Base-by-base conservation (phyloP, 2,113 vertebrate genomes). In the Alligator mississippiensis region DNA sequence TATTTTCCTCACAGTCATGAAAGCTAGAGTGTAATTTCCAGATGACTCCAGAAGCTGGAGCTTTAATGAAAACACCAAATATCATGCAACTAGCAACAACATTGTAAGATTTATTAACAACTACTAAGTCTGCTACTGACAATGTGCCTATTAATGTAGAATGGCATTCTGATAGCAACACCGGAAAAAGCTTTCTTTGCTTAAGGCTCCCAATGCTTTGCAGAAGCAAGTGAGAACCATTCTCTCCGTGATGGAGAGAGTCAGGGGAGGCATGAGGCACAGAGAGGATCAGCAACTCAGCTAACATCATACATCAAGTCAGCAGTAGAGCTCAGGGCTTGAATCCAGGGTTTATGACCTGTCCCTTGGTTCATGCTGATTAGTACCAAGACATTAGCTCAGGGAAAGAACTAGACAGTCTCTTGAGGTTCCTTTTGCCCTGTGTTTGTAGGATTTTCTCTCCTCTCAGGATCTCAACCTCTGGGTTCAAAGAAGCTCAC, bases 401-500 rank as follows among this genome's bases (percentile, higher is more conserved):
- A 47, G 7, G 47, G 47, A 47, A 47, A 47, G 47, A 47, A 47
- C 47, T 47, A 47, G 47, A 47, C 47, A 47, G 9, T 47, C 47
- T 47, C 47, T 47, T 47, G 28, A 5, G 61, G 15, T 57, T 16
- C 2, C 13, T 16, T 61, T 66, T 18, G 2, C 34, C 17, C 18
- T 11, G 21, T 9, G 4, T 22, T n/a, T 12, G 38, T 4, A 61
- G 28, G 17, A 77, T 64, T 72, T 11, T 1, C 7, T 11, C 4
- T n/a, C 64, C 28, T 1, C 74, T 1, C 1, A 28, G 9, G 47
- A 18, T 59, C 77, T 62, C 1, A 0, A 5, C 47, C 6, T 61
- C 34, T 15, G 19, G 74, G 61, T 30, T 6, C 0, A 0, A 54
- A 61, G 5, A 2, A 19, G 14, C 17, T 4, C 25, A 1, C 4